Evolutionary conservation across 2,113 vertebrate species (phyloP).

Genomic region (Chaetura pelagica): DNA sequence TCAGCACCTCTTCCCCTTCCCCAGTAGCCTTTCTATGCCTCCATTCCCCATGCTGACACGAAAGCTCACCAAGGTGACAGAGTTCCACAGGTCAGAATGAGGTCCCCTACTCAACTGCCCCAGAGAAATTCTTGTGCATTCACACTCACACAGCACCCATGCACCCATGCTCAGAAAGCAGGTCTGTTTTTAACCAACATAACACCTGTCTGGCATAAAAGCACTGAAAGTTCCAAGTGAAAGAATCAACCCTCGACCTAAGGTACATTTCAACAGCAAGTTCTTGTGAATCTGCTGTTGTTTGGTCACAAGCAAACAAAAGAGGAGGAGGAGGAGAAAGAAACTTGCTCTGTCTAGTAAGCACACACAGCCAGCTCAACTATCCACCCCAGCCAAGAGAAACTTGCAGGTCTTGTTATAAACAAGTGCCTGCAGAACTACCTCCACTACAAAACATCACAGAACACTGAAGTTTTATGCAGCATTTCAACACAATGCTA

Average conservation of each 20-base stretch:
- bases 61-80: not conserved
- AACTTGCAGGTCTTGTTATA: conserved; percentile 38
- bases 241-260: not conserved
- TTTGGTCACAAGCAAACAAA: not conserved
- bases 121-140: not conserved
- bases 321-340: not conserved
- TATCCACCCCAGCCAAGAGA: not conserved
- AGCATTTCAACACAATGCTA: not conserved
- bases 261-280: not conserved
- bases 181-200: not conserved
- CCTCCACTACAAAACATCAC: not conserved
- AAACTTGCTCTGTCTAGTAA: conserved; percentile 22
- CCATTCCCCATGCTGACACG: not conserved
- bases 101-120: not conserved
- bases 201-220: not conserved
- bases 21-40: not conserved
- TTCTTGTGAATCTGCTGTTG: not conserved
- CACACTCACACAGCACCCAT: fast-evolving
- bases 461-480: not conserved
- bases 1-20: not conserved
- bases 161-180: not conserved
- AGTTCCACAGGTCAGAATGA: not conserved
- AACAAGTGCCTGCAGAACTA: not conserved
- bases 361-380: not conserved
- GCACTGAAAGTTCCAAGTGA: not conserved